Base-by-base conservation (phyloP, 2,888 invertebrate genomes). In the Phyllotreta striolata region DNA sequence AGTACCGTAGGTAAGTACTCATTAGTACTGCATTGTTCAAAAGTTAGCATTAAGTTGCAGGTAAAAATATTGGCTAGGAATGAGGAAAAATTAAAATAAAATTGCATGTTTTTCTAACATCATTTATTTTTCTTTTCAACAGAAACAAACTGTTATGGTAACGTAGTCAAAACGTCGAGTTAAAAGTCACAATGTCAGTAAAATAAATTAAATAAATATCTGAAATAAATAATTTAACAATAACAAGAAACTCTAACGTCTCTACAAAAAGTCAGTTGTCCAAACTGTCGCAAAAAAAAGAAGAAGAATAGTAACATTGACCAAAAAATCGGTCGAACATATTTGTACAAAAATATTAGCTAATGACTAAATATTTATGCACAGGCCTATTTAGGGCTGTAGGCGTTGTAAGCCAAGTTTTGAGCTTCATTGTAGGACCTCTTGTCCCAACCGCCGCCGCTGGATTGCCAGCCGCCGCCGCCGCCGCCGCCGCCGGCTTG, bases 391-490 rank as follows among this genome's bases (percentile, higher is more conserved):
- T 84, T 79, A 35, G 83, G 82, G 60, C 76, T 79, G 76, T 90
- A 89, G 0, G 87, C 88, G 39, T 87, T 87, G 80, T 93, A 93
- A 1, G 92, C 91, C 64, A 92, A 76, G 66, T 89, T 88, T 71
- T 89, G 88, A 1, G 87, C 85, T 62, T 84, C 84, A 13, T 83
- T 81, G 59, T 87, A 80, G 0, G 89, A 86, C 58, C 92, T 84
- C 68, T 91, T 85, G 78, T 92, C 92, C 90, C 91, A 91, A 55
- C 89, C 88, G 44, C 77, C 76, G 67, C 80, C 70, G 68, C 81
- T 70, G 77, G 81, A 64, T 81, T 83, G 59, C 84, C 83, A 63
- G 80, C 81, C 60, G 82, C 84, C 9, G 40, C 74, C 70, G 55
- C 89, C 88, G 41, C 87, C 86, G 43, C 71, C 70, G 10, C 84